Evolutionary conservation across 2,113 vertebrate genomes (phyloP).

Genomic region (Bombycilla garrulus): DNA sequence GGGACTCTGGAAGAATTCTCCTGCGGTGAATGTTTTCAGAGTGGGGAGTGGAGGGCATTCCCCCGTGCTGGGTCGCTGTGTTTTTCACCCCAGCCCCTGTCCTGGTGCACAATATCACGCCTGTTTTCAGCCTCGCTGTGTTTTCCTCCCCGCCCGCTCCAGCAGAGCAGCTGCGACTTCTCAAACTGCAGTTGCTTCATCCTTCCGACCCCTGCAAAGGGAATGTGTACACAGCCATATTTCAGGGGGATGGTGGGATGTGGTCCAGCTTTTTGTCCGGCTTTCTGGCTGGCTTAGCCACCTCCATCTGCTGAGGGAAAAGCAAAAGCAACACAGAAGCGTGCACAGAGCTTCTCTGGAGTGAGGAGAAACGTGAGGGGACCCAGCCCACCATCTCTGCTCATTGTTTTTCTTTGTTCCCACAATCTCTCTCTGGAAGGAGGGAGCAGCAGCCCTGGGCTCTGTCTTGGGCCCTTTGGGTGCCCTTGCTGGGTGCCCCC

Average conservation of each 20-base stretch:
- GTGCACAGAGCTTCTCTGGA: not conserved
- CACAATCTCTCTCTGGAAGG: accelerated
- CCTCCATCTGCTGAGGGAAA: not conserved
- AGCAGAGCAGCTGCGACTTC: constrained; percentile 9
- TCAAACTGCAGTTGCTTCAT: not conserved
- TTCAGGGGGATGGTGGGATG: not conserved
- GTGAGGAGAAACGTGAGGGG: accelerated
- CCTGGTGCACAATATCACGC: accelerated
- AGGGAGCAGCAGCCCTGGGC: not conserved
- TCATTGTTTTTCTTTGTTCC: not conserved
- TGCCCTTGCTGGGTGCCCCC: not conserved
- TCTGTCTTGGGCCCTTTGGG: not conserved
- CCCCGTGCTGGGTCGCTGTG: accelerated
- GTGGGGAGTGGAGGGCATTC: not conserved
- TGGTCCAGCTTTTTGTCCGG: not conserved
- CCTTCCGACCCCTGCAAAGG: not conserved
- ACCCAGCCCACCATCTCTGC: not conserved
- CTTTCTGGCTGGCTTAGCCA: not conserved
- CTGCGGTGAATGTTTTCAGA: not conserved
- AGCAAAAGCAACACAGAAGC: not conserved
- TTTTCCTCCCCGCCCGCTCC: not conserved
- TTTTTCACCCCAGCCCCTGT: accelerated
- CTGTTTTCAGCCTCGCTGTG: not conserved
- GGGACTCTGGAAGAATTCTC: not conserved
- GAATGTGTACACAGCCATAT: not conserved